Percentiles rank a stretch among this genome's conserved stretches.
Conservation (phyloP, 2,888 invertebrate species). For the Ennomos quercinarius region DNA sequence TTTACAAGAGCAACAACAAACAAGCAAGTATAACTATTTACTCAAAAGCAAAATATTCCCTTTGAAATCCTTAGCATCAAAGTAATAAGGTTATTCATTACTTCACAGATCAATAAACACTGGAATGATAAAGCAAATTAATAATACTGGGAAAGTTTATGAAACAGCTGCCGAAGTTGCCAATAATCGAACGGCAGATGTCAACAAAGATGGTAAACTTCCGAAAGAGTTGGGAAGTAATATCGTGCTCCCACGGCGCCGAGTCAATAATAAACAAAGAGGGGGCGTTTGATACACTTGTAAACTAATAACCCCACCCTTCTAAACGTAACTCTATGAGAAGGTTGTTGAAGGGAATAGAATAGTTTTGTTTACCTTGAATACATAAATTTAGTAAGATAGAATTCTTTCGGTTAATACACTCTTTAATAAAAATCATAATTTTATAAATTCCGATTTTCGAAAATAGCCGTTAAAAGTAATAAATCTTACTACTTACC, state of each 20-base stretch:
- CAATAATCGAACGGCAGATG: constrained; percentile 80
- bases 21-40: neutral
- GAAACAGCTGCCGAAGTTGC: constrained; percentile 65
- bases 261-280: constrained; percentile 83
- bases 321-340: constrained; percentile 53
- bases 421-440: too few relatives aligned
- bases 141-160: constrained; percentile 61
- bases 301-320: constrained; percentile 81
- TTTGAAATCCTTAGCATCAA: constrained; percentile 16
- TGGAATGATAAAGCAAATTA: constrained; percentile 59
- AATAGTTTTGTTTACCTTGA: neutral
- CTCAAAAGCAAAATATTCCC: neutral
- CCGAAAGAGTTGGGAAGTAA: constrained; percentile 84
- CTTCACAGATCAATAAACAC: constrained; percentile 42
- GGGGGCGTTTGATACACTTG: constrained; percentile 83
- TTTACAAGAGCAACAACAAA: too few relatives aligned
- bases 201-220: constrained; percentile 82
- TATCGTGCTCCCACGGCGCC: constrained; percentile 59
- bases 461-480: too few relatives aligned
- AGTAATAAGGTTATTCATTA: constrained; percentile 18
- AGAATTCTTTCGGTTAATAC: too few relatives aligned
- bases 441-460: too few relatives aligned
- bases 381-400: too few relatives aligned
- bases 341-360: neutral
- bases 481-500: too few relatives aligned